phyloP scores from a whole-genome alignment of 2,113 vertebrate species.

The Pedetes capensis region DNA sequence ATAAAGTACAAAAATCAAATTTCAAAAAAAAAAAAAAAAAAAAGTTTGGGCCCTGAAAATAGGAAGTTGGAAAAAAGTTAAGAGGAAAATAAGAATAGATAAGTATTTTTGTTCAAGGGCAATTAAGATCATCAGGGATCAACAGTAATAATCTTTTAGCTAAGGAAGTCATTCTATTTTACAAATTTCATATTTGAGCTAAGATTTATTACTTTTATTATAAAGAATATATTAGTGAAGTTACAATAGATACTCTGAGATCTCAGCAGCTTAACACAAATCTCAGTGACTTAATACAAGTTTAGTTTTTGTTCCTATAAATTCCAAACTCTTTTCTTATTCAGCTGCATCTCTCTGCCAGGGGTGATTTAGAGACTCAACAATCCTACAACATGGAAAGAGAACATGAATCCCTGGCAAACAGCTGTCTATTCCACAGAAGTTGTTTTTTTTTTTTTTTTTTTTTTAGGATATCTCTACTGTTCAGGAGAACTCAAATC shows the following conservation, averaged over 20 bases:
- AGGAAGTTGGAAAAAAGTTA: not conserved
- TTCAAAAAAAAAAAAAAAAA: not conserved
- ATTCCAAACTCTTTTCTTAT: not conserved
- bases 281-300: not conserved
- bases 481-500: not conserved
- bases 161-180: not conserved
- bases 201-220: conserved; percentile 18
- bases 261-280: conserved; percentile 7
- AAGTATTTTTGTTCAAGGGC: not conserved
- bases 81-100: not conserved
- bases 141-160: not conserved
- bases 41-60: not conserved
- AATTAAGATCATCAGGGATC: not conserved
- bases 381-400: not conserved
- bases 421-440: not conserved
- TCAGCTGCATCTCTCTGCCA: not conserved
- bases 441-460: too few species aligned
- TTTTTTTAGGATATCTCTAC: not conserved
- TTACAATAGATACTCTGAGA: conserved; percentile 15
- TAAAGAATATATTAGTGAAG: not conserved
- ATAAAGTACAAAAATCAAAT: not conserved
- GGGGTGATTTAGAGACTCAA: not conserved
- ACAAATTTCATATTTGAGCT: not conserved
- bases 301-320: not conserved
- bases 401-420: not conserved